These are phyloP conservation scores for Kryptopterus vitreolus DNA, from an alignment of 2,797 vertebrate genomes.

Conservation along the genomic window DNA sequence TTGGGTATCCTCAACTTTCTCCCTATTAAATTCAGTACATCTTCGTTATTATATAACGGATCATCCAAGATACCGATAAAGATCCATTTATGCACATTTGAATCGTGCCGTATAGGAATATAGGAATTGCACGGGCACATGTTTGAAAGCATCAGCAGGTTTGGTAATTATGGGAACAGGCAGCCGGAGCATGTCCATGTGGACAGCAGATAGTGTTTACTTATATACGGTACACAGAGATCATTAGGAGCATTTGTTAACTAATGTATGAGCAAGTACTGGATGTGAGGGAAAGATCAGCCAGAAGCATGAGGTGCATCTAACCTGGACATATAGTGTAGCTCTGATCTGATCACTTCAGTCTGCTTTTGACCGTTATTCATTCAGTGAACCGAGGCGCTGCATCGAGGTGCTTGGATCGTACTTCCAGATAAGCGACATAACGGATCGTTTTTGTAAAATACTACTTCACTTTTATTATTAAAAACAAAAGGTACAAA, in stretches of 20 bases:
- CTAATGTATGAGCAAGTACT: neutral
- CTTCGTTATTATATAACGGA: neutral
- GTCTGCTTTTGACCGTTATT: neutral
- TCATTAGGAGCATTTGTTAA: slow-evolving; percentile 15
- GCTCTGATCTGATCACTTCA: neutral
- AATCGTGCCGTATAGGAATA: too few relatives aligned
- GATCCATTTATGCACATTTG: neutral
- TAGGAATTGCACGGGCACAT: neutral
- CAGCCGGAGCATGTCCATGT: neutral
- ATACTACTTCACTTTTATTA: too few relatives aligned
- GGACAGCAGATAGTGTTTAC: neutral
- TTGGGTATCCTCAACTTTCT: neutral
- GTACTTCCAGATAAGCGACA: too few relatives aligned
- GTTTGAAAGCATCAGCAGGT: neutral
- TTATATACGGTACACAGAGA: neutral
- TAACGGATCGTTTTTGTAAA: too few relatives aligned
- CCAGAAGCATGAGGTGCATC: neutral
- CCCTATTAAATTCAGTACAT: neutral
- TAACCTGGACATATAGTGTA: neutral
- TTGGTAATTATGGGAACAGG: neutral
- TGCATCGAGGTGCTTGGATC: too few relatives aligned
- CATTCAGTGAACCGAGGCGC: neutral
- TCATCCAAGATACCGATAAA: neutral
- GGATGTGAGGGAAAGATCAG: neutral
- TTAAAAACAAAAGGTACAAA: too few relatives aligned